phyloP scores from a whole-genome alignment of 2,797 vertebrate genomes.

The Falco concolor region DNA sequence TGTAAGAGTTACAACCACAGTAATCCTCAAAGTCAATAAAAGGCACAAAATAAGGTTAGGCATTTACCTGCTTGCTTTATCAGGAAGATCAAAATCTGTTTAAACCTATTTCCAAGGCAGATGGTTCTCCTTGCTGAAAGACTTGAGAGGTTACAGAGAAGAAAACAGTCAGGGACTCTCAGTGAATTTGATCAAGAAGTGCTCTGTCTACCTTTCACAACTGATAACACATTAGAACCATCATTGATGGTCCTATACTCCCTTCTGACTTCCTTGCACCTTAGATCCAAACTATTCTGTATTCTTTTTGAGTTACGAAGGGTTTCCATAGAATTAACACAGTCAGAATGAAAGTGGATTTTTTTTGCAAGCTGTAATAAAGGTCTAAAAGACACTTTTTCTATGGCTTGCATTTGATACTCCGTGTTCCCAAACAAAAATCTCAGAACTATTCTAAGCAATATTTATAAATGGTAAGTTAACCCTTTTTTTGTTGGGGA shows the following conservation, averaged over 20 bases:
- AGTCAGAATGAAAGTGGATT: background rate
- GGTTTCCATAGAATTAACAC: background rate
- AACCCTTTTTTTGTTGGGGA: background rate
- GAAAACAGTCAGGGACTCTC: background rate
- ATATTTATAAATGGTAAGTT: background rate
- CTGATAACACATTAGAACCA: background rate
- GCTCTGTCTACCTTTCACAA: background rate
- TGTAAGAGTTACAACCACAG: background rate
- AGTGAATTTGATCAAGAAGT: background rate
- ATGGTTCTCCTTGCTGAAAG: background rate
- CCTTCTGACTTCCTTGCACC: background rate
- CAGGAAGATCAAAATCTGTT: background rate
- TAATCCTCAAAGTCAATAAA: background rate
- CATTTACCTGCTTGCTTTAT: background rate
- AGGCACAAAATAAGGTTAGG: background rate
- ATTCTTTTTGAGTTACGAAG: background rate
- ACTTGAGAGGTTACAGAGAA: background rate
- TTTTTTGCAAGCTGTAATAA: background rate
- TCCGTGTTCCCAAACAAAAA: background rate
- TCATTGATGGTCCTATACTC: background rate
- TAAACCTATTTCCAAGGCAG: background rate
- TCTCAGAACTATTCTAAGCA: background rate
- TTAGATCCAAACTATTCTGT: background rate
- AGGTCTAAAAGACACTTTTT: background rate
- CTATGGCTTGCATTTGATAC: background rate